Conservation (phyloP, 2,888 invertebrate species). For the Dermolepida albohirtum region DNA sequence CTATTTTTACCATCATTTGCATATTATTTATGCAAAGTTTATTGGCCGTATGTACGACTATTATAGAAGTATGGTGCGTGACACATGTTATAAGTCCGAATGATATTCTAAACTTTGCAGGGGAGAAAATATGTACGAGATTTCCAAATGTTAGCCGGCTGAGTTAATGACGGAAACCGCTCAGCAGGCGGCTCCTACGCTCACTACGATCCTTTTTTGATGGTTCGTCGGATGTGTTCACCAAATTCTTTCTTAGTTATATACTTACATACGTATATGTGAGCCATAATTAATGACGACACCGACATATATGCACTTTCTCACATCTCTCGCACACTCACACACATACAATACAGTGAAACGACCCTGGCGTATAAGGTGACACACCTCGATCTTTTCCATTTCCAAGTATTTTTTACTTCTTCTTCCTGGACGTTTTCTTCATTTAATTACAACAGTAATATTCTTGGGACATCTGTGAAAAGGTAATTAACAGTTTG, state of each 20-base stretch:
- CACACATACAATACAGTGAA: slow-evolving; percentile 18
- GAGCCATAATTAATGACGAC: slow-evolving; percentile 36
- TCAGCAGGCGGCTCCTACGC: slow-evolving; percentile 40
- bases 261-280: slow-evolving; percentile 30
- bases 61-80: slow-evolving; percentile 50
- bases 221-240: slow-evolving; percentile 39
- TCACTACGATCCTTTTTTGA: slow-evolving; percentile 38
- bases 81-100: slow-evolving; percentile 50
- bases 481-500: slow-evolving; percentile 48
- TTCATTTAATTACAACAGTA: slow-evolving; percentile 46
- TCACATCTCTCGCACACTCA: slow-evolving; percentile 38
- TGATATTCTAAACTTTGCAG: slow-evolving; percentile 47
- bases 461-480: slow-evolving; percentile 47
- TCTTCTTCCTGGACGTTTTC: slow-evolving; percentile 41
- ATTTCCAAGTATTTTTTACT: slow-evolving; percentile 38
- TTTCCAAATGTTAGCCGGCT: slow-evolving; percentile 43
- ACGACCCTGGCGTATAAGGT: slow-evolving; percentile 23
- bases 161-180: slow-evolving; percentile 43
- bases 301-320: slow-evolving; percentile 37
- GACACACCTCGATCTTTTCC: slow-evolving; percentile 39
- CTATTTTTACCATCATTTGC: slow-evolving; percentile 53
- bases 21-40: slow-evolving; percentile 56
- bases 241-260: slow-evolving; percentile 40
- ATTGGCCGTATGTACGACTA: slow-evolving; percentile 52
- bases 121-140: slow-evolving; percentile 42